A percentile compares a stretch with the other conserved stretches of the same genome.
These are phyloP conservation scores for Speoplatyrhinus poulsoni DNA, from an alignment of 2,113 vertebrate genomes.

Conservation along the genomic window DNA sequence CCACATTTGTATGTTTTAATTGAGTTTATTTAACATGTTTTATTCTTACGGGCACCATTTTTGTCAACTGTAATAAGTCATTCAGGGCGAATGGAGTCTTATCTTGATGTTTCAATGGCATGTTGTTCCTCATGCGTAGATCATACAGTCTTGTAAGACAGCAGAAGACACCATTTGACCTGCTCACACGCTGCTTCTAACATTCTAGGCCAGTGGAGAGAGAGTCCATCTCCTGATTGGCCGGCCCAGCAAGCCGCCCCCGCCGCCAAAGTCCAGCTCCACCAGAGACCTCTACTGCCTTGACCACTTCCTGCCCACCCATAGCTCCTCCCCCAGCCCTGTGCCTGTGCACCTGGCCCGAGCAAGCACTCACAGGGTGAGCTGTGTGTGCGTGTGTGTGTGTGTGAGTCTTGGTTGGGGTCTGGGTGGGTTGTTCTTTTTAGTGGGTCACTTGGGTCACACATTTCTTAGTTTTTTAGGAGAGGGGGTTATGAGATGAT, in stretches of 20 bases:
- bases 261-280: constrained; percentile 76
- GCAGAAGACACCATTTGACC: background rate
- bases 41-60: background rate
- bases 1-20: background rate
- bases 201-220: constrained; percentile 89
- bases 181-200: constrained; percentile 32
- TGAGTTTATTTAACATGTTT: background rate
- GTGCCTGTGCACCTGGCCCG: constrained; percentile 71
- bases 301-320: constrained; percentile 83
- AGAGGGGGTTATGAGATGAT: no score
- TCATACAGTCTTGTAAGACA: background rate
- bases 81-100: no score
- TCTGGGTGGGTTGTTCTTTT: background rate
- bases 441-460: no score
- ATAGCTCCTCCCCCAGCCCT: constrained; percentile 81
- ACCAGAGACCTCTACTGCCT: constrained; percentile 84
- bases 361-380: constrained; percentile 77
- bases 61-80: no score
- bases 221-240: constrained; percentile 89
- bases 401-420: background rate
- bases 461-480: no score
- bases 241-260: constrained; percentile 81
- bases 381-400: constrained; percentile 8
- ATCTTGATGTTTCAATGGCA: no score
- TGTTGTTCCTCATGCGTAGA: no score